Percentiles rank a stretch among this genome's conserved stretches.
phyloP scores from a whole-genome alignment of 2,888 invertebrate species.

The Drosophila hawaiiensis region DNA sequence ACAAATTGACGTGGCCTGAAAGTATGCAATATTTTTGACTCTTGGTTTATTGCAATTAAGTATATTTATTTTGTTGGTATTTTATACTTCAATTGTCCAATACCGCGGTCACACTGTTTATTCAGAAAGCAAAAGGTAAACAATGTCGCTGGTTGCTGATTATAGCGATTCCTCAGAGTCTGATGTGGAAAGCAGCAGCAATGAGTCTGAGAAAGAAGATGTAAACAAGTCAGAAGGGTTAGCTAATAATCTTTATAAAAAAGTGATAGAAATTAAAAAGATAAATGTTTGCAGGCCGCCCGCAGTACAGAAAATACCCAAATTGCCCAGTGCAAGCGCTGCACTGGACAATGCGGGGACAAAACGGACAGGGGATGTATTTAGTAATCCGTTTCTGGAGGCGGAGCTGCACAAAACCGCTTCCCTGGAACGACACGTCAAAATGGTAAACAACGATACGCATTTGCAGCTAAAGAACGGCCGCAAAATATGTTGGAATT shows the following conservation, averaged over 20 bases:
- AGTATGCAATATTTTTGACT: background rate
- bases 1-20: background rate
- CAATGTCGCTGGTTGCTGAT: constrained; percentile 81
- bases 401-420: constrained; percentile 95
- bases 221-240: constrained; percentile 14
- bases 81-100: background rate
- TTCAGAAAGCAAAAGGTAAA: constrained; percentile 40
- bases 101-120: constrained; percentile 25
- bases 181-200: constrained; percentile 54
- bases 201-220: constrained; percentile 36
- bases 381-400: constrained; percentile 94
- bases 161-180: constrained; percentile 77
- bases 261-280: too few relatives aligned
- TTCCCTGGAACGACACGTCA: constrained; percentile 95
- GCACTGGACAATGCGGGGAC: constrained; percentile 60
- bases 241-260: background rate
- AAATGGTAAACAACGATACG: constrained; percentile 92
- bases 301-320: constrained; percentile 24
- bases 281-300: constrained; percentile 18
- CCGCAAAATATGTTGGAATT: constrained; percentile 96
- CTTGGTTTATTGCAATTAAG: background rate
- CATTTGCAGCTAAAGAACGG: constrained; percentile 93
- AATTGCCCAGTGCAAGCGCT: constrained; percentile 82
- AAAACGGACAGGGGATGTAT: constrained; percentile 87
- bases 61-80: constrained; percentile 6